Evolutionary conservation across 2,113 vertebrate species (phyloP), one percentile per base, ranked within the genome.

Genomic region (Tricholaema leucomelas): DNA sequence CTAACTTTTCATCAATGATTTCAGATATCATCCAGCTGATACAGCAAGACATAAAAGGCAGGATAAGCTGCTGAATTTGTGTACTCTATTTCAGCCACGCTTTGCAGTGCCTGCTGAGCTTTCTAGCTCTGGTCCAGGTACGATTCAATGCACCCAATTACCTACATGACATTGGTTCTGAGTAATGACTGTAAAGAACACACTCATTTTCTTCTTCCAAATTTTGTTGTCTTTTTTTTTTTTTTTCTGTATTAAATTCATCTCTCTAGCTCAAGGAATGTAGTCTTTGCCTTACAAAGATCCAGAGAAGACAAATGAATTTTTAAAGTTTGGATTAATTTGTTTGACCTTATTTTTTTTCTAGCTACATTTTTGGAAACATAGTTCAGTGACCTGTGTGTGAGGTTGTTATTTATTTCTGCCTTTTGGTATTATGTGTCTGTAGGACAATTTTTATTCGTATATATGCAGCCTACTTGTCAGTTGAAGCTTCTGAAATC

Each of bases 11-110:
- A 25, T 25, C 33, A 25, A 27, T 31, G 8, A 66, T 21, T 65
- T 63, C 5, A 9, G n/a, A 14, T 35, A 27, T 9, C 24, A 31
- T 24, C 28, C 15, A 20, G 14, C 23, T 52, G 31, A 58, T 6
- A 38, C 8, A 59, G 50, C 19, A 46, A 23, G n/a, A 69, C 2
- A 0, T 33, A 21, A 31, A 50, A 65, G 44, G 27, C 10, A 52
- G 56, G 24, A 59, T 36, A 50, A 58, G 31, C 27, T 38, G 48
- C 27, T 79, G 31, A 58, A 35, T 38, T 52, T 63, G 31, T 58
- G 5, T 23, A 44, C n/a, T 31, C 31, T 0, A 0, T 40, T 23
- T 12, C 27, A n/a, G 16, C 35, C 63, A 84, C 0, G 4, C 20
- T 19, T 58, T 58, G 23, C 55, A 87, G 38, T 6, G 30, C 27